Evolutionary conservation across 2,797 vertebrate species (phyloP), one percentile per base, ranked within the genome.

Genomic region (Enoplosus armatus): DNA sequence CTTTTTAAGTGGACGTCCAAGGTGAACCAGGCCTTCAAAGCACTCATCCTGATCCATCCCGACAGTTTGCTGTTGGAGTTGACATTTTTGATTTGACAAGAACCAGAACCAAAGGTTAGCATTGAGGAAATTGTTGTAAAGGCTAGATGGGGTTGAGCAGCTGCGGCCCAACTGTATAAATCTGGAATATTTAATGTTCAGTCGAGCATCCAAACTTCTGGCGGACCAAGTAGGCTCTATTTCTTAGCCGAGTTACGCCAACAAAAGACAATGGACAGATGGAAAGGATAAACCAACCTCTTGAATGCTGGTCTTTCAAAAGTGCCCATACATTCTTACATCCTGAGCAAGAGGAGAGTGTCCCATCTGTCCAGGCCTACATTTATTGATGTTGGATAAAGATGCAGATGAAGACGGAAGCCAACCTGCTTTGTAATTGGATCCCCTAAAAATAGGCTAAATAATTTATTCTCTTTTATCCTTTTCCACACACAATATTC

Each of bases 281-380:
- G 50, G 24, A 22, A 43, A 43, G 20, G 12, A 43, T 14, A 3
- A 41, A 61, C 18, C 33, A 41, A n/a, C n/a, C n/a, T n/a, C n/a
- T n/a, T n/a, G n/a, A n/a, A n/a, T n/a, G 37, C 29, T 65, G 51
- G 43, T 64, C 60, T 72, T 60, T n/a, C 39, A 20, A 41, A 26
- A 29, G 47, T 55, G 45, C 20, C 43, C 18, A 11, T 33, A n/a
- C 56, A 29, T 29, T 22, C 14, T 29, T 7, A 16, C 1, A 10
- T 54, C 37, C 45, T 37, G 47, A 62, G 69, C 54, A 31, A 27
- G 7, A 61, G 22, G 26, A 41, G 3, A 47, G 69, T 1, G 8
- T 48, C 31, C 67, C 62, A 39, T 61, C 73, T 61, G 61, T 61
- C 37, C 27, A 48, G 39, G 66, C 47, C 60, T 26, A 33, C 62